Evolutionary conservation across 2,888 invertebrate genomes (phyloP), one percentile per base, ranked within the genome.

Genomic region (Platycheirus rosarum): DNA sequence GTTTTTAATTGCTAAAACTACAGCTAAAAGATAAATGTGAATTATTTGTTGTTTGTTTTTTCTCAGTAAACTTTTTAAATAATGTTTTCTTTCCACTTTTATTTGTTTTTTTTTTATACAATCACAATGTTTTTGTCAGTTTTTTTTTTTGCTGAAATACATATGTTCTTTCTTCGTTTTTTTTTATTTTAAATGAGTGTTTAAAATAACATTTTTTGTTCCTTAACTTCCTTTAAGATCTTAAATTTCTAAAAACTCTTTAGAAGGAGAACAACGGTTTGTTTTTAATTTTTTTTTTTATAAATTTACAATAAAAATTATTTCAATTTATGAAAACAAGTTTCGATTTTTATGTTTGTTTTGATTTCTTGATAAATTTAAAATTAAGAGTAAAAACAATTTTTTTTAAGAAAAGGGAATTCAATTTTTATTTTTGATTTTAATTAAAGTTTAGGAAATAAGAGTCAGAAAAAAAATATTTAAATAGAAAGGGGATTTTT

Each of bases 21-120:
- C 73, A 71, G 62, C 71, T 82, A 82, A 73, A 71, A 82, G 82
- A 77, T 68, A 77, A 82, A 82, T 55, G 73, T 82, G 71, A 77
- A 76, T 53, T 35, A 37, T 70, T 29, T 23, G 11, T 42, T 62
- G 26, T 51, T 68, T 68, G 29, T 44, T 46, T 73, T 66, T 66
- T 53, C 44, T 74, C 49, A 62, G 71, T 71, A 77, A 71, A 57
- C 51, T 51, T 57, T 32, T 35, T 69, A 65, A 53, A 42, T 32
- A 60, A 55, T 69, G n/a, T 62, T 62, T 42, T 44, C 26, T 51
- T 71, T 63, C 16, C 40, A n/a, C 35, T 51, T 66, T 60, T 62
- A 53, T 71, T 65, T 8, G 57, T 40, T 60, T 74, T 70, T 35
- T 65, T 51, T 76, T 76, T 77, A 70, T 82, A 69, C 77, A 82